Evolutionary conservation across 2,888 invertebrate genomes (phyloP).

Genomic region (Sturmia bella): DNA sequence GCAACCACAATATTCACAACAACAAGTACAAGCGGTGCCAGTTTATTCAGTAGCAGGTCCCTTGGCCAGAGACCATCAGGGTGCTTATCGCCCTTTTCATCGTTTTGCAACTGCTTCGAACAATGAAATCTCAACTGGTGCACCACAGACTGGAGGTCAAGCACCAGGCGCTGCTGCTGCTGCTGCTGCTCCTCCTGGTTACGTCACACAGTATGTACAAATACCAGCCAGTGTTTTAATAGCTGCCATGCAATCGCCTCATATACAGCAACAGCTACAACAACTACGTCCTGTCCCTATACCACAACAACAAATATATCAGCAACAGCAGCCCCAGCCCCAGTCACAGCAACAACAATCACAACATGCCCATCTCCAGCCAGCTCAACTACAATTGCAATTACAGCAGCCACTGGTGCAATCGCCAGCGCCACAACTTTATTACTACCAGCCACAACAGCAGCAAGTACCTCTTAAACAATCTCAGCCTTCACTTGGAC

Average conservation of each 20-base stretch:
- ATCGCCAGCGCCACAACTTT: conserved; percentile 43
- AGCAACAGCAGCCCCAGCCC: conserved; percentile 39
- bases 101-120: conserved; percentile 55
- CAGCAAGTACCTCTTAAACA: conserved; percentile 52
- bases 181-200: conserved; percentile 56
- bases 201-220: conserved; percentile 74
- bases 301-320: conserved; percentile 13
- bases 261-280: conserved; percentile 62
- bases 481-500: conserved; percentile 38
- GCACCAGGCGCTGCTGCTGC: conserved; percentile 19
- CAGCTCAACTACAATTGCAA: conserved; percentile 42
- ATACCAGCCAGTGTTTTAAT: conserved; percentile 74
- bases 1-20: conserved; percentile 47
- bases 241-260: conserved; percentile 71
- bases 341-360: conserved; percentile 31
- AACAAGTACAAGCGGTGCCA: conserved; percentile 44
- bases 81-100: conserved; percentile 74
- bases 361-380: conserved; percentile 52
- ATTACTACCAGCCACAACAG: conserved; percentile 52
- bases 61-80: conserved; percentile 76
- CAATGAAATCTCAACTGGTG: conserved; percentile 66
- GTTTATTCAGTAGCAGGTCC: conserved; percentile 72
- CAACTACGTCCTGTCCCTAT: conserved; percentile 26
- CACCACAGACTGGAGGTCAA: conserved; percentile 34
- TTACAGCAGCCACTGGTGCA: conserved; percentile 50